A percentile compares a stretch with the other conserved stretches of the same genome.
These are phyloP conservation scores for Protobothrops flavoviridis DNA, from an alignment of 2,113 vertebrate genomes.

Conservation along the genomic window DNA sequence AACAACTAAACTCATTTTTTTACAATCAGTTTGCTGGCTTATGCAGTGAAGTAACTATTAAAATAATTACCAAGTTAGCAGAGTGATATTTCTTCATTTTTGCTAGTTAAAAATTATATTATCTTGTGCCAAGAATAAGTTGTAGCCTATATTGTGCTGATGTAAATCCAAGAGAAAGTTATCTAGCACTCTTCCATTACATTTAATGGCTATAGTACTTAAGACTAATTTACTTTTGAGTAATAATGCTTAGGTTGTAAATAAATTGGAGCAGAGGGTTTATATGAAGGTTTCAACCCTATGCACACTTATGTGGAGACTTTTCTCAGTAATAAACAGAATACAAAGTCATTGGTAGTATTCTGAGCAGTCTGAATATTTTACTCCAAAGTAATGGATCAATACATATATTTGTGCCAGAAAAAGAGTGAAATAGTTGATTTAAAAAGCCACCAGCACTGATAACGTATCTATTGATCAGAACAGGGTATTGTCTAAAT, in stretches of 20 bases:
- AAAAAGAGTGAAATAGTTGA: background rate
- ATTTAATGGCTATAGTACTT: background rate
- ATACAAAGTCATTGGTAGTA: background rate
- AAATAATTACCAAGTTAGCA: background rate
- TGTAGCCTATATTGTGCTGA: background rate
- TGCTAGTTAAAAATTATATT: background rate
- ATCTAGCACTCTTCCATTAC: background rate
- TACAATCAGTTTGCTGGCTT: background rate
- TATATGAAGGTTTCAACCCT: background rate
- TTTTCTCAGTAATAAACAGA: background rate
- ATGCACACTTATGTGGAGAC: background rate
- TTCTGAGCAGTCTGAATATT: background rate
- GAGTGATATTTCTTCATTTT: background rate
- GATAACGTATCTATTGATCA: background rate
- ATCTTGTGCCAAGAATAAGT: background rate
- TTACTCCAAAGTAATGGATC: background rate
- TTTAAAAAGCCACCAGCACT: background rate
- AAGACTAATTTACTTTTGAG: background rate
- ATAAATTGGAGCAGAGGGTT: background rate
- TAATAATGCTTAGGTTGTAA: background rate
- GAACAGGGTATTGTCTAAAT: background rate
- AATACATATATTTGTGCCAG: background rate
- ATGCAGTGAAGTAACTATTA: background rate
- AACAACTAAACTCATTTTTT: background rate
- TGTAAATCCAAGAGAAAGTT: background rate